phyloP scores from a whole-genome alignment of 1,140 invertebrate species.

The Archegozetes longisetosus region DNA sequence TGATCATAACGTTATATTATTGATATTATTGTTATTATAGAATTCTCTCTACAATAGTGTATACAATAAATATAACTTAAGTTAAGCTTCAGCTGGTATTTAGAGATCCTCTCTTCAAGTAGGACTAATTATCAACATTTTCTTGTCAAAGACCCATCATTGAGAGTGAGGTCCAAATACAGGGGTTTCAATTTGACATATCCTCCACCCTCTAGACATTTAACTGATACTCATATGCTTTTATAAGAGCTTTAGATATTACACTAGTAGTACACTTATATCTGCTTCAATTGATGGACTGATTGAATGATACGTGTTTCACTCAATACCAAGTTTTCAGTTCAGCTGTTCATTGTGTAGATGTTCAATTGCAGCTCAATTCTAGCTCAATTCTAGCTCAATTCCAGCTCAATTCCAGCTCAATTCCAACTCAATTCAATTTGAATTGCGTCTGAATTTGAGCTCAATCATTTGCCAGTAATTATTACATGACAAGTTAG shows the following conservation, averaged over 20 bases:
- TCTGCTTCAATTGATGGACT: not conserved
- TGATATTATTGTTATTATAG: not conserved
- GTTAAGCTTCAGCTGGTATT: not conserved
- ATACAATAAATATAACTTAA: not conserved
- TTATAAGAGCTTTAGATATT: not conserved
- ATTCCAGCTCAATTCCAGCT: not conserved
- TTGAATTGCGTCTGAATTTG: too few relatives aligned
- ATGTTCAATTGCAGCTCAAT: not conserved
- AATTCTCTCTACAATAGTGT: not conserved
- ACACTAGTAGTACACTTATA: not conserved
- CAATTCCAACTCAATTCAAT: too few relatives aligned
- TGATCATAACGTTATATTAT: not conserved
- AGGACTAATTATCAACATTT: constrained; percentile 2
- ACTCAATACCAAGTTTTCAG: too few relatives aligned
- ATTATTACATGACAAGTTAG: too few relatives aligned
- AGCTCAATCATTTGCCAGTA: not conserved
- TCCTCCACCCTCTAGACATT: constrained; percentile 1
- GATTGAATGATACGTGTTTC: not conserved
- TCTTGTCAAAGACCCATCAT: not conserved
- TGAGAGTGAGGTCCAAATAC: not conserved
- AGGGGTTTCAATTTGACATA: not conserved
- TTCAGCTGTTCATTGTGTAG: too few relatives aligned
- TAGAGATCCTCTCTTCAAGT: not conserved
- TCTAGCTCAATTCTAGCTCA: not conserved
- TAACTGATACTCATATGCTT: not conserved